phyloP scores from a whole-genome alignment of 2,888 invertebrate species.

The Lasioglossum villosulum region DNA sequence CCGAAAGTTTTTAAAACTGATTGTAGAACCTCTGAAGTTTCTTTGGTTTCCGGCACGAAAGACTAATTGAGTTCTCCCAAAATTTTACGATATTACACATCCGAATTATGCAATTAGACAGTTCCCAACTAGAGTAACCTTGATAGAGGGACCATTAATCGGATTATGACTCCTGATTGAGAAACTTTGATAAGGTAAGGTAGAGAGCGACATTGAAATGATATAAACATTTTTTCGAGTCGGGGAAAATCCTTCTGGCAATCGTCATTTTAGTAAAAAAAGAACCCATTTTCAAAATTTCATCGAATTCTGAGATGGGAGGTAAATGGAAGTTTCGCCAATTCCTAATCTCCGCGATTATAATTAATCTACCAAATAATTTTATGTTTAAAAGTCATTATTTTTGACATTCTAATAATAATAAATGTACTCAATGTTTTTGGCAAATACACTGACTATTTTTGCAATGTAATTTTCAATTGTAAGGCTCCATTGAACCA shows the following conservation, averaged over 20 bases:
- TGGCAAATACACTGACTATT: neutral
- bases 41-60: neutral
- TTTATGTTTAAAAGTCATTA: neutral
- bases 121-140: neutral
- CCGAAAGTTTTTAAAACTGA: too few relatives aligned
- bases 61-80: neutral
- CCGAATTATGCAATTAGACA: neutral
- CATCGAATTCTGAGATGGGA: too few relatives aligned
- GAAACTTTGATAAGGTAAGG: slow-evolving; percentile 4
- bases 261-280: too few relatives aligned
- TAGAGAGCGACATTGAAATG: too few relatives aligned
- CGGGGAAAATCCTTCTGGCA: too few relatives aligned
- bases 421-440: neutral
- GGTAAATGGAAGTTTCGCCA: too few relatives aligned
- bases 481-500: neutral
- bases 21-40: neutral
- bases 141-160: neutral
- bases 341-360: neutral
- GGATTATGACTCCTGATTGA: neutral
- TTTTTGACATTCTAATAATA: neutral
- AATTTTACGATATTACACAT: neutral
- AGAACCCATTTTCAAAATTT: too few relatives aligned
- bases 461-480: neutral
- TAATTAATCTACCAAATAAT: neutral
- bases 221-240: too few relatives aligned